Base-by-base conservation (phyloP, 2,113 vertebrate genomes). In the Dicaeum eximium region DNA sequence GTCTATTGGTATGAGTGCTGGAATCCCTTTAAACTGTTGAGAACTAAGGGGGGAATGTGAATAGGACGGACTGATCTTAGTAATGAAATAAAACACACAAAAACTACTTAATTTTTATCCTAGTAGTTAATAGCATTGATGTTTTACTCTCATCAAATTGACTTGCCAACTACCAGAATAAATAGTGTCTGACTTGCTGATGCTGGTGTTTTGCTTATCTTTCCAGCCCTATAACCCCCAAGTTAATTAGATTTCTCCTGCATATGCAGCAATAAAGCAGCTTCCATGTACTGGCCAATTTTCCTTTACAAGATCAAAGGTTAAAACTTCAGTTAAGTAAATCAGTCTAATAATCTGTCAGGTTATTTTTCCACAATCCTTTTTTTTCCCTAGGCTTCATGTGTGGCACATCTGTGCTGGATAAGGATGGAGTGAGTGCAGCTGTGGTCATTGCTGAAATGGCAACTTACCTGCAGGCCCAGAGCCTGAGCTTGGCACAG, bases 371-470 rank as follows among this genome's bases (percentile, higher is more conserved):
- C 25, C 69, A 45, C 2, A 0, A 19, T 37, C 3, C 4, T 57
- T 38, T n/a, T 73, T 70, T 30, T 11, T 80, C 47, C 51, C 15
- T 73, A 99, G 99, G 99, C 7, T 99, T 99, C 94, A 98, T 99
- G 96, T 99, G 99, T 65, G 99, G 99, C 57, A 98, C 97, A 5
- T 96, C 98, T 3, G 98, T 99, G 66, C 96, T 98, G 51, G 99
- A 99, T 80, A 99, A 99, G 94, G 99, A 99, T 23, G 99, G 99
- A 1, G 99, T 99, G n/a, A 99, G 99, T 9, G 98, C 99, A 6
- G 99, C 99, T 0, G 99, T 88, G 60, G 98, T 99, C 24, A 96
- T 98, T 73, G 99, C 99, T 35, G 99, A 99, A 88, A 99, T 99
- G 99, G 98, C 98, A 0, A 58, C 98, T 8, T 99, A 98, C 78